These are phyloP conservation scores for Cyprinodon brontotheroides DNA, from an alignment of 2,113 vertebrate species.

Conservation along the genomic window DNA sequence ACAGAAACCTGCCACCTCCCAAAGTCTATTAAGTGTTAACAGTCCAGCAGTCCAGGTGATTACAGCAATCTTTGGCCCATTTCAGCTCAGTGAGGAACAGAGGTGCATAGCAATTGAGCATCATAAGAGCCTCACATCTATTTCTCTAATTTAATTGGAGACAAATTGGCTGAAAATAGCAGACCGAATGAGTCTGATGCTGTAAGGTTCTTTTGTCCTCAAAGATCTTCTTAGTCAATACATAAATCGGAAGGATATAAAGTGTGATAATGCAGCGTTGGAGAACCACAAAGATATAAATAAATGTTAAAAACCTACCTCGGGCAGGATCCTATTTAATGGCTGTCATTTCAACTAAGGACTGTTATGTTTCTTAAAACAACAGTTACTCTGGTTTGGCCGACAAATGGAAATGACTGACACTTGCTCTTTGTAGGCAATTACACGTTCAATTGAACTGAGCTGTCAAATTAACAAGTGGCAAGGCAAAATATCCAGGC, in stretches of 20 bases:
- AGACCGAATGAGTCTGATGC: slow-evolving; percentile 10
- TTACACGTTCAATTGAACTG: slow-evolving; percentile 57
- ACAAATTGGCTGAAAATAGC: slow-evolving; percentile 37
- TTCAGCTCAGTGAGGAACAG: slow-evolving; percentile 38
- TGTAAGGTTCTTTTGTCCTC: neutral
- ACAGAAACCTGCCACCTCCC: slow-evolving; percentile 46
- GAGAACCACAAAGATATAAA: slow-evolving; percentile 13
- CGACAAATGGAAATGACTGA: slow-evolving; percentile 61
- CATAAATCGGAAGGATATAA: slow-evolving; percentile 31
- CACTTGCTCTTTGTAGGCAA: slow-evolving; percentile 61
- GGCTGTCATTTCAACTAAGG: slow-evolving; percentile 45
- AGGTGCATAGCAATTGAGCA: slow-evolving; percentile 52
- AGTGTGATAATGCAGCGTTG: slow-evolving; percentile 12
- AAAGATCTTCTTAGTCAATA: neutral
- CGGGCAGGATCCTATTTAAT: slow-evolving; percentile 55
- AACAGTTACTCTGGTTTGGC: slow-evolving; percentile 63
- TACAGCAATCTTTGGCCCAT: slow-evolving; percentile 35
- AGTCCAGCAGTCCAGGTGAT: slow-evolving; percentile 46
- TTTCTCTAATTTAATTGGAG: slow-evolving; percentile 53
- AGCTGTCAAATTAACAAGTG: slow-evolving; percentile 70
- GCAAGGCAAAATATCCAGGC: slow-evolving; percentile 34
- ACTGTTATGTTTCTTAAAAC: slow-evolving; percentile 51
- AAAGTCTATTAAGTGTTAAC: slow-evolving; percentile 69
- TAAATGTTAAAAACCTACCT: slow-evolving; percentile 27
- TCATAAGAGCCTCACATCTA: slow-evolving; percentile 37